Evolutionary conservation across 1,140 invertebrate species (phyloP), one percentile per base, ranked within the genome.

Genomic region (Achatina immaculata): DNA sequence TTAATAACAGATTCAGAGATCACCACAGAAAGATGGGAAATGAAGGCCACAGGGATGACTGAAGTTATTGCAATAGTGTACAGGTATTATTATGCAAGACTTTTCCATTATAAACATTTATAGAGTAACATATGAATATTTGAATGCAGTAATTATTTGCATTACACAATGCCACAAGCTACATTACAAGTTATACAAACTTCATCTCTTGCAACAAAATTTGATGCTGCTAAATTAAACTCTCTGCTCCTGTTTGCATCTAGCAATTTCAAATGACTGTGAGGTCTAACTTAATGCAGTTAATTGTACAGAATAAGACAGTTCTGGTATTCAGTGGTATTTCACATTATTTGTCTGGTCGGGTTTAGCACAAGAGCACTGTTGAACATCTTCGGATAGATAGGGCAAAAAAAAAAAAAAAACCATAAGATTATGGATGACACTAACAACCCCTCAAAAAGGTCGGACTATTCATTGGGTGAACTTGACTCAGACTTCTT

Each of bases 361-460:
- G n/a, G n/a, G n/a, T n/a, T n/a, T n/a, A n/a, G n/a, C n/a, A n/a
- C n/a, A n/a, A n/a, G n/a, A n/a, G n/a, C n/a, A n/a, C n/a, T n/a
- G n/a, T n/a, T n/a, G n/a, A n/a, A n/a, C n/a, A n/a, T n/a, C n/a
- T n/a, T n/a, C n/a, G n/a, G n/a, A n/a, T n/a, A n/a, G n/a, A 62
- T 62, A 6, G 58, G 58, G 58, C n/a, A 62, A 62, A 1, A 55
- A 55, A 55, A 55, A 55, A 31, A 68, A 31, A 42, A 40, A 71
- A 42, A 71, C 1, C n/a, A 31, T 51, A 24, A 55, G 42, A 36
- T 42, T 74, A 48, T 36, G 62, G 55, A 65, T 55, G 6, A 62
- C 36, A 36, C 21, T 51, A 36, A 65, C 11, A 45, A 45, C 76
- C 76, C 62, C 76, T 78, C 76, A 78, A 78, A 78, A 78, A 68